phyloP scores from a whole-genome alignment of 2,797 vertebrate genomes.

The Monodelphis domestica region DNA sequence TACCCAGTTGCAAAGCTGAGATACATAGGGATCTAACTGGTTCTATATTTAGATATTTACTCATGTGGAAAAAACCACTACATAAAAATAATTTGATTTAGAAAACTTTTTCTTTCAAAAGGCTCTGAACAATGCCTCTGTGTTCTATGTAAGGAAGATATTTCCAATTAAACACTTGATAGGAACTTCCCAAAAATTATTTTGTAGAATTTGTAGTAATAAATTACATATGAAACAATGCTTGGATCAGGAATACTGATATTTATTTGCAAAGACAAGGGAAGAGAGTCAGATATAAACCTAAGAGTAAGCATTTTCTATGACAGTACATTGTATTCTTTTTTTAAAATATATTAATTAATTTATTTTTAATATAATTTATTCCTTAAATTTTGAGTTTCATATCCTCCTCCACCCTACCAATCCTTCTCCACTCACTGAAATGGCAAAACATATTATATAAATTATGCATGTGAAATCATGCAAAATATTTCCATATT shows the following conservation, averaged over 20 bases:
- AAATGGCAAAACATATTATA: background rate
- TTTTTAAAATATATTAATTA: background rate
- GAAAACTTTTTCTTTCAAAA: slow-evolving; percentile 77
- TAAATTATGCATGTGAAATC: background rate
- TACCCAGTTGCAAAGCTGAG: slow-evolving; percentile 69
- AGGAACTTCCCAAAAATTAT: slow-evolving; percentile 73
- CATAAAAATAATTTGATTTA: slow-evolving; percentile 82
- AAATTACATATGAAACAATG: slow-evolving; percentile 52
- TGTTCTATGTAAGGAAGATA: slow-evolving; percentile 59
- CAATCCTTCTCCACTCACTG: background rate
- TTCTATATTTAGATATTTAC: slow-evolving; percentile 78
- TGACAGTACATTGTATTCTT: slow-evolving; percentile 30
- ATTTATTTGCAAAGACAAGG: slow-evolving; percentile 54
- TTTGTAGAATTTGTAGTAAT: slow-evolving; percentile 42
- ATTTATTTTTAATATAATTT: background rate
- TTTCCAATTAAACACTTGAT: slow-evolving; percentile 81
- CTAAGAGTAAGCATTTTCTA: slow-evolving; percentile 16
- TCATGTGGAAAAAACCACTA: slow-evolving; percentile 74
- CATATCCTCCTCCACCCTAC: background rate
- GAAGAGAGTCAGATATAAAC: slow-evolving; percentile 45
- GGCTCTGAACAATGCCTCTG: slow-evolving; percentile 60
- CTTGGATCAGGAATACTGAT: slow-evolving; percentile 39
- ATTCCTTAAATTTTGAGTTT: background rate
- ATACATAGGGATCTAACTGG: slow-evolving; percentile 75
- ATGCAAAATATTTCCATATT: background rate